Evolutionary conservation across 2,888 invertebrate genomes (phyloP).

Genomic region (Epirrhoe tristata): DNA sequence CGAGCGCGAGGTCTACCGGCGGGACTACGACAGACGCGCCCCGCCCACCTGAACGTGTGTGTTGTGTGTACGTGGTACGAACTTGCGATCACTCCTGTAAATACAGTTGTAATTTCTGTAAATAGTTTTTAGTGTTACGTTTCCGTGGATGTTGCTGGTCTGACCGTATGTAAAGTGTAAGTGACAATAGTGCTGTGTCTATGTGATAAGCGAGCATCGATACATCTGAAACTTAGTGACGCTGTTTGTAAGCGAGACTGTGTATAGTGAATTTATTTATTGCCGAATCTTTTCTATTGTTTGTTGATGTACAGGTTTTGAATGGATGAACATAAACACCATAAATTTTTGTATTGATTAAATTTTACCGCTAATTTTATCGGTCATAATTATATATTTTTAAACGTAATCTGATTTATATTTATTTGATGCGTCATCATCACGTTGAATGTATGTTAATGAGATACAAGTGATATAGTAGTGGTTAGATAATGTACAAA

Average conservation of each 20-base stretch:
- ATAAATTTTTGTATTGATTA: slow-evolving; percentile 77
- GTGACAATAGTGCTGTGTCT: slow-evolving; percentile 84
- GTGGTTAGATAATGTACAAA: slow-evolving; percentile 80
- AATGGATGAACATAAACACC: slow-evolving; percentile 64
- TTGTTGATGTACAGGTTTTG: slow-evolving; percentile 78
- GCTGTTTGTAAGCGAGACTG: slow-evolving; percentile 77
- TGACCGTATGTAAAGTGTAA: slow-evolving; percentile 76
- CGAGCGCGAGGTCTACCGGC: slow-evolving; percentile 84
- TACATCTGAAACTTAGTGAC: slow-evolving; percentile 66
- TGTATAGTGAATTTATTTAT: slow-evolving; percentile 84
- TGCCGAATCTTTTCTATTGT: slow-evolving; percentile 73
- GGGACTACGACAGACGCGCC: slow-evolving; percentile 88
- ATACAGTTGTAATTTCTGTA: slow-evolving; percentile 73
- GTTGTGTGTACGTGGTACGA: slow-evolving; percentile 35
- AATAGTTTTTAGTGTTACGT: slow-evolving; percentile 66
- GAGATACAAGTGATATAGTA: slow-evolving; percentile 78
- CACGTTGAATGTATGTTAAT: slow-evolving; percentile 64
- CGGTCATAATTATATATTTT: slow-evolving; percentile 61
- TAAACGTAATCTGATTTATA: slow-evolving; percentile 67
- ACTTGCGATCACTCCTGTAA: slow-evolving; percentile 57
- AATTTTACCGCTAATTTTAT: slow-evolving; percentile 68
- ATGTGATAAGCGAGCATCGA: slow-evolving; percentile 80
- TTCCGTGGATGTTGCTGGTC: slow-evolving; percentile 68
- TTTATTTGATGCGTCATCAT: slow-evolving; percentile 71
- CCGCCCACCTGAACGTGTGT: slow-evolving; percentile 84